Evolutionary conservation across 2,888 invertebrate genomes (phyloP).

Genomic region (Salpingus planirostris): DNA sequence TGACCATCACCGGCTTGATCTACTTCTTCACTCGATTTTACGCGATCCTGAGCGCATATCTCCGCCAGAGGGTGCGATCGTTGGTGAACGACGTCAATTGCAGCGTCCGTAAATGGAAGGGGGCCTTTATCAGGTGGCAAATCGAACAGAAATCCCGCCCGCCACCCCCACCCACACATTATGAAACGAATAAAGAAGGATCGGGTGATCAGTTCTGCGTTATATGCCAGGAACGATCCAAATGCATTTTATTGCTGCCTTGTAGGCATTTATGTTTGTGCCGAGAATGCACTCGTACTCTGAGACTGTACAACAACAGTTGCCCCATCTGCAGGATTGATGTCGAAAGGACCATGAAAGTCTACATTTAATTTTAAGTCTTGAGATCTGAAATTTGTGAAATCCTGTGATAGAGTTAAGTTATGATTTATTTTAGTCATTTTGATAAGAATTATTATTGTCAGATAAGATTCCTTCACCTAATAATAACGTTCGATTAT

Average conservation of each 20-base stretch:
- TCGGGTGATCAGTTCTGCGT: constrained; percentile 43
- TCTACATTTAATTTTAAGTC: constrained; percentile 49
- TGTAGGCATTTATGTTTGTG: constrained; percentile 51
- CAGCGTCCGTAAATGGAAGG: too few species aligned
- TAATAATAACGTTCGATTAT: too few species aligned
- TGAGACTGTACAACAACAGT: constrained; percentile 41
- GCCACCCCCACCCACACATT: too few species aligned
- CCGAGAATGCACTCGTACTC: constrained; percentile 40
- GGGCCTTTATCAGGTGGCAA: not conserved
- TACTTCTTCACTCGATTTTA: constrained; percentile 29
- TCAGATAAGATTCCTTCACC: too few species aligned
- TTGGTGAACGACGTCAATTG: too few species aligned
- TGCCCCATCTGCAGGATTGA: constrained; percentile 48
- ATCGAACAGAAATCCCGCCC: too few species aligned
- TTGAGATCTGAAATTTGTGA: too few species aligned
- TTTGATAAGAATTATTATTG: too few species aligned
- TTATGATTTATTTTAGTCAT: too few species aligned
- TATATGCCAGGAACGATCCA: constrained; percentile 48
- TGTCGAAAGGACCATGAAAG: constrained; percentile 48
- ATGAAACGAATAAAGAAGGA: constrained; percentile 1
- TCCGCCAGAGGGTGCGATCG: constrained; percentile 1
- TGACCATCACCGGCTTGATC: constrained; percentile 23
- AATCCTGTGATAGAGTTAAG: too few species aligned
- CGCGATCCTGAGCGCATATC: constrained; percentile 13
- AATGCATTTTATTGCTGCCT: constrained; percentile 48